phyloP scores from a whole-genome alignment of 2,113 vertebrate genomes.

The Barbus barbus region DNA sequence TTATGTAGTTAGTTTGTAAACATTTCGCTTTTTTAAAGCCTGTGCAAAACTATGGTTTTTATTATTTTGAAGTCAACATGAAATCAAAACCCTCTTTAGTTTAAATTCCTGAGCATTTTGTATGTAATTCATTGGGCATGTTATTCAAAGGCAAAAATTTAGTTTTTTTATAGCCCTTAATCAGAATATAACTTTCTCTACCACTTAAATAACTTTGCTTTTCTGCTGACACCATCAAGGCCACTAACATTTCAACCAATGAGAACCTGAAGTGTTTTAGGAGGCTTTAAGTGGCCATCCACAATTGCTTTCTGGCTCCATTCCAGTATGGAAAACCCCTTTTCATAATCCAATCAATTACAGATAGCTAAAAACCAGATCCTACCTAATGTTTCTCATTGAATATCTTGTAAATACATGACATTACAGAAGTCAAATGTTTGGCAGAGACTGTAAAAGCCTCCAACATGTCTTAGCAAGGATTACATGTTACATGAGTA shows the following conservation, averaged over 20 bases:
- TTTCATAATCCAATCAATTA: not conserved
- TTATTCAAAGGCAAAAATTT: not conserved
- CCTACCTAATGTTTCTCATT: not conserved
- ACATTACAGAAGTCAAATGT: not conserved
- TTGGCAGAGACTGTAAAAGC: not conserved
- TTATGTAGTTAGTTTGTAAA: no score
- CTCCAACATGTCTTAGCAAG: not conserved
- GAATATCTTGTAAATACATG: not conserved
- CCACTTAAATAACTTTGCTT: not conserved
- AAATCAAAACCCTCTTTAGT: not conserved
- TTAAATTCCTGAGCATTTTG: not conserved
- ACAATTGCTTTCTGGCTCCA: not conserved
- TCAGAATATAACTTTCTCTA: not conserved
- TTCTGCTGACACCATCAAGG: not conserved
- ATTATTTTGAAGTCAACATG: not conserved
- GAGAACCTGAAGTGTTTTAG: not conserved
- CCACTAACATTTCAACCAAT: not conserved
- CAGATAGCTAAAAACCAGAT: not conserved
- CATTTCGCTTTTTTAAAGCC: not conserved
- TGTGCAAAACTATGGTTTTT: not conserved
- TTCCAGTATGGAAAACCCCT: not conserved
- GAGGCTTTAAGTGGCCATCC: not conserved
- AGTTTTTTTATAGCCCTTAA: not conserved
- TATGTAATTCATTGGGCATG: not conserved
- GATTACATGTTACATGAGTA: not conserved